Base-by-base conservation (phyloP, 2,797 vertebrate genomes). In the Rhabdomys pumilio region DNA sequence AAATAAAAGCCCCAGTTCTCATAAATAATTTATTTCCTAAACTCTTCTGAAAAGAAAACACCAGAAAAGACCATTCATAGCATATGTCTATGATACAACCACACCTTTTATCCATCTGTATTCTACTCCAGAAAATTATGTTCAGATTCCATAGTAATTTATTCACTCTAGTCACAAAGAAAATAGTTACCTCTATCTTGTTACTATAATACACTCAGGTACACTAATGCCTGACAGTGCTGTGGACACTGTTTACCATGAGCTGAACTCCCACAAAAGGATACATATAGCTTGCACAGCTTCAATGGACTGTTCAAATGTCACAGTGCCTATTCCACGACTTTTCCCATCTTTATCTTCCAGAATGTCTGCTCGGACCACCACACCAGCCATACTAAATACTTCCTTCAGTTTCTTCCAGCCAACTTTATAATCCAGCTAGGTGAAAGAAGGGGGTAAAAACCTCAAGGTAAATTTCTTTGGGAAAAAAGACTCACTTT, bases 391-490 rank as follows among this genome's bases (percentile, higher is more conserved):
- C 99, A 99, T 99, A 98, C 99, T 97, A 97, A 99, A 99, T 9
- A 99, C 99, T 98, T 99, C 99, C 82, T 99, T 99, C 98, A 99
- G 98, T 98, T 99, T 99, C 99, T 99, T 99, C 99, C 99, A 99
- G 72, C 99, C 99, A 80, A 99, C 99, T 98, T 99, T 99, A 99
- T 99, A 99, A 98, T 99, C 99, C 98, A 99, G 98, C 99, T 99
- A 98, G 7, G 93, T 59, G 90, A 77, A 61, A 97, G 84, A 91
- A 86, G 90, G 61, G 2, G 82, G 38, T 81, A 53, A 75, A 97
- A 94, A 89, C 12, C 8, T 89, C 81, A 94, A 63, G 69, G 87
- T 91, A 96, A 57, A 75, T 1, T 72, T 90, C 57, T 93, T 65
- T 44, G 81, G 20, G 89, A 26, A 47, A 76, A 61, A 61, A 63